These are phyloP conservation scores for Yasuhikotakia modesta DNA, from an alignment of 2,797 vertebrate genomes.

Conservation along the genomic window DNA sequence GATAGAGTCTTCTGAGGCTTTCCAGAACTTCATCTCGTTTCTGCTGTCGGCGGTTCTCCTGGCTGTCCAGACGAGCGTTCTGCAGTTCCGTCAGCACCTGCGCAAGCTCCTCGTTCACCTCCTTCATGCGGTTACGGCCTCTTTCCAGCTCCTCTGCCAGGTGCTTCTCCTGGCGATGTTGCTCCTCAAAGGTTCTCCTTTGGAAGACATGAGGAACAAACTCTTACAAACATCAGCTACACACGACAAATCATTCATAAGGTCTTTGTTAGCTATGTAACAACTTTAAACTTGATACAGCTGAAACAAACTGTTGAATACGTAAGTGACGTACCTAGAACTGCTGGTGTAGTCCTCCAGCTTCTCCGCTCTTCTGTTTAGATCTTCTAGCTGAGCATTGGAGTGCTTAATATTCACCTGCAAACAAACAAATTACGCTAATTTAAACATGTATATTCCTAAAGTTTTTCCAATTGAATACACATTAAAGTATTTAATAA, in stretches of 20 bases:
- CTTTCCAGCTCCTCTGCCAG: slow-evolving; percentile 77
- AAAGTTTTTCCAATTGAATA: background rate
- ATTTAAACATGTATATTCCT: background rate
- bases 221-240: background rate
- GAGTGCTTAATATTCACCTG: slow-evolving; percentile 82
- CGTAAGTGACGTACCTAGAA: slow-evolving; percentile 79
- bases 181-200: slow-evolving; percentile 80
- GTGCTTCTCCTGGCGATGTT: slow-evolving; percentile 72
- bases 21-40: slow-evolving; percentile 84
- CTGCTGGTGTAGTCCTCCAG: slow-evolving; percentile 83
- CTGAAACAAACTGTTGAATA: background rate
- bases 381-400: slow-evolving; percentile 81
- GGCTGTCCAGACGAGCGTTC: slow-evolving; percentile 82
- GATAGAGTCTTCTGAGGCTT: slow-evolving; percentile 82
- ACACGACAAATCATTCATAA: background rate
- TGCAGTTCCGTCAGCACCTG: slow-evolving; percentile 79
- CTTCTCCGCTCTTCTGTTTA: slow-evolving; percentile 79
- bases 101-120: slow-evolving; percentile 83
- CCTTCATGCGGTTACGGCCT: slow-evolving; percentile 69
- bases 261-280: background rate
- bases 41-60: slow-evolving; percentile 82
- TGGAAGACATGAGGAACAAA: background rate
- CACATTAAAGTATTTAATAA: no score
- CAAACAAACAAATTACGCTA: slow-evolving; percentile 13
- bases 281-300: background rate